Evolutionary conservation across 1,140 invertebrate species (phyloP).

Genomic region (Pseudomyrmex pallidus): DNA sequence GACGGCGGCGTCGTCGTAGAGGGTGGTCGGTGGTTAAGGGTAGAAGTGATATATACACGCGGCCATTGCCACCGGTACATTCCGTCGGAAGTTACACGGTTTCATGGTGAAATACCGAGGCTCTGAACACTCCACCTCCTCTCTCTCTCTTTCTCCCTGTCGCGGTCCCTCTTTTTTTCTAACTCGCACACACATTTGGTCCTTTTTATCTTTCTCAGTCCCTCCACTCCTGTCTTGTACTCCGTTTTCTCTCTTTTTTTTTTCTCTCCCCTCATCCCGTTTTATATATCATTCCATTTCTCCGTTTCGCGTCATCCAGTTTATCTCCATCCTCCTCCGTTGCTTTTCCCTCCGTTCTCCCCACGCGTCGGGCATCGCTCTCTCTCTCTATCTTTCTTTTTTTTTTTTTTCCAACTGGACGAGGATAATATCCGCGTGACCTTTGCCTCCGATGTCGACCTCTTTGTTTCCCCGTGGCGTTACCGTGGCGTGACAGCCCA

Average conservation of each 20-base stretch:
- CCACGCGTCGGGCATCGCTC: neutral
- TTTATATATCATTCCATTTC: slow-evolving; percentile 42
- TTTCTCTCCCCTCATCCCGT: neutral
- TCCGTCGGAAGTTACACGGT: slow-evolving; percentile 68
- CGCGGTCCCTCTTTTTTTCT: slow-evolving; percentile 1
- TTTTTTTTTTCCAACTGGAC: slow-evolving; percentile 7
- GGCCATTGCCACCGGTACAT: slow-evolving; percentile 72
- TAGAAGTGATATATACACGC: slow-evolving; percentile 76
- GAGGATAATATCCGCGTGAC: slow-evolving; percentile 71
- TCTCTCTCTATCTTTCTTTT: neutral
- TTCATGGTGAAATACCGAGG: slow-evolving; percentile 73
- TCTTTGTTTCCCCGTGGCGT: slow-evolving; percentile 40
- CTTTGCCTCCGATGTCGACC: slow-evolving; percentile 57
- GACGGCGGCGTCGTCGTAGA: slow-evolving; percentile 41
- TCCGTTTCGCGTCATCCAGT: slow-evolving; percentile 26
- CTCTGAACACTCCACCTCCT: slow-evolving; percentile 45
- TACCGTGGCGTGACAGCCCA: slow-evolving; percentile 52
- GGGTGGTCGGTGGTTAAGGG: slow-evolving; percentile 63
- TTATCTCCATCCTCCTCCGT: slow-evolving; percentile 37
- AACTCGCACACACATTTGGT: neutral
- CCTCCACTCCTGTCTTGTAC: neutral
- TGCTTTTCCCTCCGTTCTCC: neutral
- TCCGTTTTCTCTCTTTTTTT: neutral
- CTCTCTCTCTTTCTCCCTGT: neutral
- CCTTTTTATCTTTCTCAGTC: slow-evolving; percentile 35